A percentile compares a stretch with the other conserved stretches of the same genome.
Conservation (phyloP, 2,113 vertebrate species). For the Nestor notabilis region DNA sequence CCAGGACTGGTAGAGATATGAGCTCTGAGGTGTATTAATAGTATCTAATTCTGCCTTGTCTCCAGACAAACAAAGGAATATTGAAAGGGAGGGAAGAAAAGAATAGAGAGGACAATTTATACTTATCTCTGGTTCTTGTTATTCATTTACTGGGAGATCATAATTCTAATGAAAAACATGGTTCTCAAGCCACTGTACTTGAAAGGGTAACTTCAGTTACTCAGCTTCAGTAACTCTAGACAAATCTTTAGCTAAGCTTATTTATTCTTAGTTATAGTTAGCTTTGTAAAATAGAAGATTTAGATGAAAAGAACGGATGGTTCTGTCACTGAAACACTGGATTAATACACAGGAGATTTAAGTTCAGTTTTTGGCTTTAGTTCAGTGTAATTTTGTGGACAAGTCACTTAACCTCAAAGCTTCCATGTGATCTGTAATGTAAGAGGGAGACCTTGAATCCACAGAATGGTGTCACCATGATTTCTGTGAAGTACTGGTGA, state of each 20-base stretch:
- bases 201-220: no score
- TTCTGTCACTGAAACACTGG: neutral
- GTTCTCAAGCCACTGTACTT: neutral
- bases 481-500: neutral
- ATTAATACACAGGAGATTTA: neutral
- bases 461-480: neutral
- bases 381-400: neutral
- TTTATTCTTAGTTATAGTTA: neutral
- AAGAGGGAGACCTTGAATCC: neutral
- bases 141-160: neutral
- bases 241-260: neutral
- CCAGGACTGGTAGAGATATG: neutral
- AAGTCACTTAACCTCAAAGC: neutral
- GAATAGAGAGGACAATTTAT: neutral
- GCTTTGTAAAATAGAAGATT: neutral
- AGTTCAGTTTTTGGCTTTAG: neutral
- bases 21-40: neutral
- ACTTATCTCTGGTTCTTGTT: neutral
- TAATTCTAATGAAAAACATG: neutral
- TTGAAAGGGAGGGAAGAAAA: neutral
- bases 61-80: neutral
- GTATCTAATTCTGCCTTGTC: neutral
- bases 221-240: neutral
- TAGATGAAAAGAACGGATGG: neutral
- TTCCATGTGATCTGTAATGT: neutral